phyloP scores from a whole-genome alignment of 2,797 vertebrate species.

The Gouania willdenowi region DNA sequence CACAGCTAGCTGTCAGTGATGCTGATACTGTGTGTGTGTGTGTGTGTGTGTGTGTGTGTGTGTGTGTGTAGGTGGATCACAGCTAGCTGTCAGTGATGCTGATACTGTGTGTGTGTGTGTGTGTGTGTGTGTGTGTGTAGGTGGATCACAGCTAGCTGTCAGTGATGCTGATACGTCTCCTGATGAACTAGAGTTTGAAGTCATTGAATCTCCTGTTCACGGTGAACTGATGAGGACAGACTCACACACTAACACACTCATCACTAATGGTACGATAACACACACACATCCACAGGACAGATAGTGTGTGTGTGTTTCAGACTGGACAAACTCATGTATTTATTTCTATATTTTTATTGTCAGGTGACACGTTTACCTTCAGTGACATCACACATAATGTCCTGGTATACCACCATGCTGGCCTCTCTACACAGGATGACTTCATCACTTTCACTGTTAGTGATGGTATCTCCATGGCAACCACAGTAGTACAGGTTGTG shows the following conservation, averaged over 20 bases:
- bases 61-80: conserved; percentile 19
- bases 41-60: conserved; percentile 4
- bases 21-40: not conserved
- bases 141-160: conserved; percentile 81
- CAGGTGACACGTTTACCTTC: conserved; percentile 90
- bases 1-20: no score
- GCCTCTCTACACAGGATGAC: conserved; percentile 78
- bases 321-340: no score
- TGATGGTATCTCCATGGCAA: conserved; percentile 80
- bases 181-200: conserved; percentile 88
- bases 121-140: conserved; percentile 51
- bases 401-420: conserved; percentile 85
- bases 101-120: not conserved
- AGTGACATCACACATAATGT: conserved; percentile 81
- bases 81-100: no score
- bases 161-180: conserved; percentile 79
- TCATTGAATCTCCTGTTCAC: conserved; percentile 81
- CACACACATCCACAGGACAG: not conserved
- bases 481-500: conserved; percentile 75
- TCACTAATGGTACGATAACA: conserved; percentile 51
- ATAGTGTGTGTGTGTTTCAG: no score
- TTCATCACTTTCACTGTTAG: conserved; percentile 86
- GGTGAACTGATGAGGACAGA: conserved; percentile 78
- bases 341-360: no score
- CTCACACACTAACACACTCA: conserved; percentile 12